These are phyloP conservation scores for Trissolcus basalis DNA, from an alignment of 1,140 invertebrate species.

Conservation along the genomic window DNA sequence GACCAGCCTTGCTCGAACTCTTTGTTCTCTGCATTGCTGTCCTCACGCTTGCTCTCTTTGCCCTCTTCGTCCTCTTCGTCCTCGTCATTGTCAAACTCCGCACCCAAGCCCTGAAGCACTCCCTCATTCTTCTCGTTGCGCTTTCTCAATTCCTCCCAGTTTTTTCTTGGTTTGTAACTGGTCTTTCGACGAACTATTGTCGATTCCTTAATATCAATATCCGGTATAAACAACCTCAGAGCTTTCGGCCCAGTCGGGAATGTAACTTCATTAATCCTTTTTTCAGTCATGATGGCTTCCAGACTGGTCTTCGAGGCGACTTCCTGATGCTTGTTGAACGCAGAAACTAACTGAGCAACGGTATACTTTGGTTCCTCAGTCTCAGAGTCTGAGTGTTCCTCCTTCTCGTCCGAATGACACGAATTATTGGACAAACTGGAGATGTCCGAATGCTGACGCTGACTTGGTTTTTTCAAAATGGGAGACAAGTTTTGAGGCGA, in stretches of 20 bases:
- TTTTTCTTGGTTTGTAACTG: slow-evolving; percentile 73
- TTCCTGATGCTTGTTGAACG: slow-evolving; percentile 78
- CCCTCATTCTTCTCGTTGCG: slow-evolving; percentile 73
- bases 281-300: slow-evolving; percentile 75
- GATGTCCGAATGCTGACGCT: slow-evolving; percentile 68
- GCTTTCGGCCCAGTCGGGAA: slow-evolving; percentile 78
- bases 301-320: slow-evolving; percentile 75
- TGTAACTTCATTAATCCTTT: slow-evolving; percentile 69
- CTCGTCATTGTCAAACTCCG: slow-evolving; percentile 70
- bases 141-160: slow-evolving; percentile 74
- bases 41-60: slow-evolving; percentile 2
- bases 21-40: slow-evolving; percentile 2
- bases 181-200: slow-evolving; percentile 73
- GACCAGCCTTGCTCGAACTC: slow-evolving; percentile 52
- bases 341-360: slow-evolving; percentile 76
- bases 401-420: slow-evolving; percentile 68
- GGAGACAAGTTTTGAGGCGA: slow-evolving; percentile 29
- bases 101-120: slow-evolving; percentile 63
- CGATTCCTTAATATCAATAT: slow-evolving; percentile 76
- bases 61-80: slow-evolving; percentile 63
- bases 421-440: slow-evolving; percentile 72
- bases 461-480: slow-evolving; percentile 58
- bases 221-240: slow-evolving; percentile 76
- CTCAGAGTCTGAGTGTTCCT: slow-evolving; percentile 72
- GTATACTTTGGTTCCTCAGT: slow-evolving; percentile 77